Base-by-base conservation (phyloP, 2,113 vertebrate genomes). In the Alouatta palliata region DNA sequence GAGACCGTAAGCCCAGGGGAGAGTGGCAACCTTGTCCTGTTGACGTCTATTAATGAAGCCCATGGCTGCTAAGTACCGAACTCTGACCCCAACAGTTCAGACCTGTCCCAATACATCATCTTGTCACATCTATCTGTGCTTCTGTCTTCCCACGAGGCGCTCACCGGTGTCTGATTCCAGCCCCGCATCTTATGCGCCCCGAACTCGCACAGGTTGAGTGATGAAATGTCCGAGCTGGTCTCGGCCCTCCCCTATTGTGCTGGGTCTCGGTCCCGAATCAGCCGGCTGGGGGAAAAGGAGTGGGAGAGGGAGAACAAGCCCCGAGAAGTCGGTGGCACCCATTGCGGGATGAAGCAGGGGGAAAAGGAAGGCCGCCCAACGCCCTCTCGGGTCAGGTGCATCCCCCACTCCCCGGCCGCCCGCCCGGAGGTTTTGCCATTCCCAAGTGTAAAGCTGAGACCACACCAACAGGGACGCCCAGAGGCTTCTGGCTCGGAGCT, bases 381-480 rank as follows among this genome's bases (percentile, higher is more conserved):
- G 56, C 7, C 37, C 16, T 19, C 43, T 1, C 32, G 10, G 16
- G 37, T 87, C 58, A 30, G 47, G 43, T 64, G 61, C 61, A 32
- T 13, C 61, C 61, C 61, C 27, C 4, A 64, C 27, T 27, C 27
- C 27, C 16, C 52, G 52, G 61, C 13, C 12, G 27, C 27, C 25
- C 0, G 32, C n/a, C n/a, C 7, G 0, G 12, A 43, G 32, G 17
- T 27, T 54, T 64, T 14, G 25, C 25, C 8, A 0, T 66, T 75
- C 47, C 40, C 75, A 8, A 23, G 30, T 9, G 85, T 13, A 35
- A 35, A 17, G 40, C 87, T 47, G 20, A 4, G 8, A 32, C 5
- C 71, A 1, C 17, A 0, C 0, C 0, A 82, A 17, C 30, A 64
- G 61, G 75, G 3, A 16, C 40, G 0, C 11, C 37, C 2, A 32